Base-by-base conservation (phyloP, 2,113 vertebrate genomes). In the Platysteira castanea region DNA sequence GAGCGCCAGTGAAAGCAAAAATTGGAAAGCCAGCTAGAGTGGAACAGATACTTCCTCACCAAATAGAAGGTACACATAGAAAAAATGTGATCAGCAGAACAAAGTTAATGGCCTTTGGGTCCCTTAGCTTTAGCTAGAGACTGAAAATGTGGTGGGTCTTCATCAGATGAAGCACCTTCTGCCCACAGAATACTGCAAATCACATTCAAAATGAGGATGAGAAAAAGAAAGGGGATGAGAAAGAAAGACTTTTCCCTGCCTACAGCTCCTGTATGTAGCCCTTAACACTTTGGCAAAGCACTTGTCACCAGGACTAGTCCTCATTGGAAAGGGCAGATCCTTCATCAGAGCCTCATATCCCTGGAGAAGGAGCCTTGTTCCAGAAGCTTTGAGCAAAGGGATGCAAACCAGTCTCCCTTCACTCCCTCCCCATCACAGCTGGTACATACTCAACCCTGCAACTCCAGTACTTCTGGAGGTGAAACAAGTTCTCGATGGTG, bases 331-430 rank as follows among this genome's bases (percentile, higher is more conserved):
- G 31, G 50, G 41, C 37, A 91, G 24, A 17, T 73, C 8, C 8
- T 52, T 64, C 1, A 1, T 35, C 67, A 64, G 56, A 13, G 27
- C 7, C 44, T 47, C 4, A 1, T 23, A 52, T 2, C 9, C 4
- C 10, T 52, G 37, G 19, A 87, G 49, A 73, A 91, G 39, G 21
- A 76, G 4, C 18, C 31, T 69, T 74, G 12, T 27, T 47, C n/a
- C 64, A 65, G 31, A n/a, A 57, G 11, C 27, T 68, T 53, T 60
- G 22, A 61, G 41, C 18, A 67, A 41, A 52, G 20, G 15, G 30
- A 52, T 5, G 3, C 13, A 33, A 46, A 84, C 18, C 8, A 4
- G 3, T 16, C 12, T 64, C 22, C 15, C 20, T 52, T 17, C 18
- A 9, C 5, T 75, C 42, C 23, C 11, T 67, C 10, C 21, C 16